phyloP scores from a whole-genome alignment of 2,113 vertebrate genomes.

The Heliornis fulica region DNA sequence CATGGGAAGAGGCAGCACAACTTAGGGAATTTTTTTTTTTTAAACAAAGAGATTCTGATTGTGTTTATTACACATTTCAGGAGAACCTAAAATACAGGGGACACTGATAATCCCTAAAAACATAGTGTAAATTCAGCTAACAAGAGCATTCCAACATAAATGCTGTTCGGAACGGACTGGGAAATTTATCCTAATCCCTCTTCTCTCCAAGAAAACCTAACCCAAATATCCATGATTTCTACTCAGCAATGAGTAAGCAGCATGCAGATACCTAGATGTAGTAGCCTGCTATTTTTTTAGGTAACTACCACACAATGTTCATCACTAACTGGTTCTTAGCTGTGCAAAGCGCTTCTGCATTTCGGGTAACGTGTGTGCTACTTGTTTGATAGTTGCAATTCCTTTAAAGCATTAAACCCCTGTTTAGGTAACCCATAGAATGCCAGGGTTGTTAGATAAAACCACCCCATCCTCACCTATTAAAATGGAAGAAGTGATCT shows the following conservation, averaged over 20 bases:
- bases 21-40: neutral
- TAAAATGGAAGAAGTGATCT: neutral
- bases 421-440: neutral
- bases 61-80: conserved; percentile 13
- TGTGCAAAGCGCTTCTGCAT: neutral
- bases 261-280: neutral
- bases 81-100: neutral
- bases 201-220: neutral
- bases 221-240: neutral
- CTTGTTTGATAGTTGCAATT: neutral
- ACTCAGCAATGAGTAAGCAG: neutral
- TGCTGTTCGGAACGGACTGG: neutral
- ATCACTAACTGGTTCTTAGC: neutral
- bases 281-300: neutral
- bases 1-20: neutral
- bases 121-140: neutral
- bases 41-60: neutral
- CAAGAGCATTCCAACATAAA: neutral
- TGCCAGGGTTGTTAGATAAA: neutral
- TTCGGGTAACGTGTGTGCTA: neutral
- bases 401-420: neutral
- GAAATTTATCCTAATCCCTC: neutral
- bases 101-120: neutral
- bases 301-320: neutral
- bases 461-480: neutral